phyloP scores from a whole-genome alignment of 2,888 invertebrate genomes.

The Diogma glabrata region DNA sequence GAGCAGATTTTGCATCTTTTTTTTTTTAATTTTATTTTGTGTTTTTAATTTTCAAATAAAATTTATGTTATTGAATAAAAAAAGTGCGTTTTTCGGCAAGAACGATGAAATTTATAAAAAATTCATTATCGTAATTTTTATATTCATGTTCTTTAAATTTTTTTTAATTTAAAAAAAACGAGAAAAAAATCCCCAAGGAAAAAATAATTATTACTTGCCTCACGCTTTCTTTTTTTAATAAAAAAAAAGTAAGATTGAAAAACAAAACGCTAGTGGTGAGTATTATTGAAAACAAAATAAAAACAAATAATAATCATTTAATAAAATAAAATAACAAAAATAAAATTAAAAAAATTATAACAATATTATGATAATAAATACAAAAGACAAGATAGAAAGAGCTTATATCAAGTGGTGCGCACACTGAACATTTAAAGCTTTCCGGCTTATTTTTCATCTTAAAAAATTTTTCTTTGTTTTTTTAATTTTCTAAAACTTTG shows the following conservation, averaged over 20 bases:
- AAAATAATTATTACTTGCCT: too few species aligned
- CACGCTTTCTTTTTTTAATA: too few species aligned
- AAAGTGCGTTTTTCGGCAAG: too few species aligned
- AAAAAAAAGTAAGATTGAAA: too few species aligned
- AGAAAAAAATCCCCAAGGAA: too few species aligned
- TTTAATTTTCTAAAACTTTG: slow-evolving; percentile 9
- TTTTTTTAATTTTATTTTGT: not conserved
- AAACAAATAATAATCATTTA: not conserved
- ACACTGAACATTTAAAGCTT: slow-evolving; percentile 25
- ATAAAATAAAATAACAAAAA: not conserved
- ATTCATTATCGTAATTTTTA: too few species aligned
- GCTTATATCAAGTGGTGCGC: slow-evolving; percentile 21
- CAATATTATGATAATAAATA: too few species aligned
- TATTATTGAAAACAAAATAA: not conserved
- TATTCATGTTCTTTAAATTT: too few species aligned
- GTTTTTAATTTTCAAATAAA: slow-evolving; percentile 4
- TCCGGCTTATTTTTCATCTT: slow-evolving; percentile 14
- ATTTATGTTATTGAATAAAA: not conserved
- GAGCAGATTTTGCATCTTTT: slow-evolving; percentile 25
- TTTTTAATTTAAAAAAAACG: too few species aligned
- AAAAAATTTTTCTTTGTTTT: slow-evolving; percentile 10
- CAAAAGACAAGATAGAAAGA: slow-evolving; percentile 21
- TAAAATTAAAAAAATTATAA: not conserved
- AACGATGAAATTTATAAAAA: too few species aligned
- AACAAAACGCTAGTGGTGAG: slow-evolving; percentile 5